A percentile compares a stretch with the other conserved stretches of the same genome.
phyloP scores from a whole-genome alignment of 2,888 invertebrate species.

The Pandemis corylana region DNA sequence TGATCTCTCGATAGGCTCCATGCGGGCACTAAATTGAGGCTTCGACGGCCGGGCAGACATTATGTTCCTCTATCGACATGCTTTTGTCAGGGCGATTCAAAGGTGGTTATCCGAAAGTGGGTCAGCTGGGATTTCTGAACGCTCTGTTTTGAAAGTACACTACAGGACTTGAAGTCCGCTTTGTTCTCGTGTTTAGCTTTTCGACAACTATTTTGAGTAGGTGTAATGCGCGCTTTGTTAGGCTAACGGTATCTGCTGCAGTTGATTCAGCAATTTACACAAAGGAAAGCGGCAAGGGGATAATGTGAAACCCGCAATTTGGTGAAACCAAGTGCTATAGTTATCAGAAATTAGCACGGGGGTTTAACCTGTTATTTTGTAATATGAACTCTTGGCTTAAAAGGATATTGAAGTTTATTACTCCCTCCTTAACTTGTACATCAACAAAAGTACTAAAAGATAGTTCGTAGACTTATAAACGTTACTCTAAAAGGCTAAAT shows the following conservation, averaged over 20 bases:
- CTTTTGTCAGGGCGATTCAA: slow-evolving; percentile 77
- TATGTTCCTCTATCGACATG: slow-evolving; percentile 77
- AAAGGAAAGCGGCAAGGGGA: slow-evolving; percentile 25
- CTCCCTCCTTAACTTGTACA: not conserved
- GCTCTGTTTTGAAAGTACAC: slow-evolving; percentile 58
- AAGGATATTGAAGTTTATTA: not conserved
- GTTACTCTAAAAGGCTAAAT: slow-evolving; percentile 23
- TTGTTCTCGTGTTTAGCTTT: slow-evolving; percentile 62
- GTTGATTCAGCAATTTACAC: slow-evolving; percentile 40
- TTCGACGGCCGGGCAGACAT: slow-evolving; percentile 67
- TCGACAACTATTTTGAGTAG: slow-evolving; percentile 58
- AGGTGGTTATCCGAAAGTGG: slow-evolving; percentile 77
- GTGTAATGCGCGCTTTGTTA: slow-evolving; percentile 51
- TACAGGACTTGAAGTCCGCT: slow-evolving; percentile 57
- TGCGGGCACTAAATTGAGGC: slow-evolving; percentile 78
- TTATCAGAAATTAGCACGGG: not conserved
- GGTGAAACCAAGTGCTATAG: slow-evolving; percentile 5
- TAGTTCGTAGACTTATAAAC: not conserved
- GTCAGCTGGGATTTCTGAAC: slow-evolving; percentile 73
- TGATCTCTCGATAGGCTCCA: slow-evolving; percentile 65
- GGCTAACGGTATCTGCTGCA: slow-evolving; percentile 44
- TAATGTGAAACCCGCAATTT: slow-evolving; percentile 22
- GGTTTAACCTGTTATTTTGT: not conserved
- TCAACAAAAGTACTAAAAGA: not conserved
- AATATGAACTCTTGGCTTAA: not conserved